Conservation (phyloP, 2,797 vertebrate species). For the Cygnus olor region DNA sequence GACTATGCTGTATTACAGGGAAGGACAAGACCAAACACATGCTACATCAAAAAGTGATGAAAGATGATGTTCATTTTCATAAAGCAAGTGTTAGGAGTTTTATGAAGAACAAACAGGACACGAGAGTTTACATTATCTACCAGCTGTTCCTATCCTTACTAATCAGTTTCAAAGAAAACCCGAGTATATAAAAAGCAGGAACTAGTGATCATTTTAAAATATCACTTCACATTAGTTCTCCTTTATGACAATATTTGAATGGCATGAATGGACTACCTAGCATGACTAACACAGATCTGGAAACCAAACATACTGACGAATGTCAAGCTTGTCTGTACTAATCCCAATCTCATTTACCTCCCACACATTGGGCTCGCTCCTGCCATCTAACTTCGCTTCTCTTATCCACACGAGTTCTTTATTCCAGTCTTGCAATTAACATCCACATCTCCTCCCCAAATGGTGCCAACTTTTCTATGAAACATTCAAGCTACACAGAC, state of each 20-base stretch:
- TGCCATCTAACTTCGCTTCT: not conserved
- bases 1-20: not conserved
- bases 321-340: conserved; percentile 22
- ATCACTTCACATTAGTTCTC: not conserved
- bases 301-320: not conserved
- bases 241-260: not conserved
- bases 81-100: not conserved
- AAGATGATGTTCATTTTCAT: not conserved
- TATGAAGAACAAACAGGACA: not conserved
- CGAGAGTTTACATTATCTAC: not conserved
- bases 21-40: not conserved
- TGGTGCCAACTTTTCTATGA: not conserved
- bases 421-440: not conserved
- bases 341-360: conserved; percentile 4
- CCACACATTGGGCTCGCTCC: not conserved
- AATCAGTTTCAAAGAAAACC: not conserved
- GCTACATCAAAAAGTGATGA: not conserved
- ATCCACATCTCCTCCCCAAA: not conserved
- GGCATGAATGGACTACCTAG: not conserved
- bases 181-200: not conserved
- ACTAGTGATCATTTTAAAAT: not conserved
- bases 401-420: not conserved
- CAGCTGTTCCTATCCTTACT: not conserved
- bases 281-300: not conserved
- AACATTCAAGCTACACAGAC: not conserved